Conservation (phyloP, 2,113 vertebrate genomes). For the Connochaetes taurinus region DNA sequence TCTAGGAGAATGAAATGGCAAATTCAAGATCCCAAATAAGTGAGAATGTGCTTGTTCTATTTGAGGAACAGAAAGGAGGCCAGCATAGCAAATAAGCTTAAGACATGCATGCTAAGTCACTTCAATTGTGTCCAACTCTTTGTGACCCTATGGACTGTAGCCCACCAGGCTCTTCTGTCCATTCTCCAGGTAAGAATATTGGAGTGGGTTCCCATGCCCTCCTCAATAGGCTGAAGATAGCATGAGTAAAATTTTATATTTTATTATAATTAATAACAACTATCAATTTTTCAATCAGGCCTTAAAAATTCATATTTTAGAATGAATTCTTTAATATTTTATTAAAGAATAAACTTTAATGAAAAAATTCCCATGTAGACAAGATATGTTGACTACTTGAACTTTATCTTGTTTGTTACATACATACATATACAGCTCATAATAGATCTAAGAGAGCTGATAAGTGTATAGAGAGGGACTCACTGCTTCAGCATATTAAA, state of each 20-base stretch:
- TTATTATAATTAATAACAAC: neutral
- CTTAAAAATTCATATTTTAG: neutral
- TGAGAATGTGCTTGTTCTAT: neutral
- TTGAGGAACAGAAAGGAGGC: neutral
- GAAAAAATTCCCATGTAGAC: neutral
- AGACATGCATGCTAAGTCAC: neutral
- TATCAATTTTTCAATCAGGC: neutral
- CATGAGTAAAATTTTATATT: neutral
- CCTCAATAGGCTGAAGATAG: neutral
- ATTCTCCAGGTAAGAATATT: neutral
- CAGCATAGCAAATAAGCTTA: neutral
- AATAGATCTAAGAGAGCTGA: neutral
- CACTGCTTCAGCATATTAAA: neutral
- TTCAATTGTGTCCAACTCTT: neutral
- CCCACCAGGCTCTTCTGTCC: neutral
- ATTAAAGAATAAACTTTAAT: neutral
- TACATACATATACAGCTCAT: neutral
- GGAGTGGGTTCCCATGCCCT: accelerated
- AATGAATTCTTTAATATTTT: neutral
- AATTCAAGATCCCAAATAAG: neutral
- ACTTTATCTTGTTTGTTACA: neutral
- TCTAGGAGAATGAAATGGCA: neutral
- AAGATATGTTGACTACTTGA: neutral
- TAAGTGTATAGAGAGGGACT: neutral
- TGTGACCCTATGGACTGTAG: neutral